phyloP scores from a whole-genome alignment of 2,113 vertebrate genomes.

The Lanius ludovicianus region DNA sequence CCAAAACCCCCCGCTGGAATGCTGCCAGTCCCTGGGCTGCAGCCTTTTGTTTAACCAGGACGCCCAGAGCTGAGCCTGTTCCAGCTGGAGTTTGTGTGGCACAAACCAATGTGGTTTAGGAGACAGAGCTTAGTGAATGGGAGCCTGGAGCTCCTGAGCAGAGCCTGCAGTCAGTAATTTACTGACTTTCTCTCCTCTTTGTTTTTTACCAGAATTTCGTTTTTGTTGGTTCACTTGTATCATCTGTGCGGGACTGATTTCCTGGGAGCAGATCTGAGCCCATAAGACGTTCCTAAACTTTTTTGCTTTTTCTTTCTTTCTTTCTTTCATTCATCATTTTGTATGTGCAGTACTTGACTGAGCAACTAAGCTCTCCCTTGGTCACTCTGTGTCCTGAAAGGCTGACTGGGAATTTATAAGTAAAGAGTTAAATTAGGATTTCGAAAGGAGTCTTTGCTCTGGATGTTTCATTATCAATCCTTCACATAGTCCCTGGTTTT shows the following conservation, averaged over 20 bases:
- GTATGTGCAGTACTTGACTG: not conserved
- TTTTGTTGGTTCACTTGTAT: not conserved
- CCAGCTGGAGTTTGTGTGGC: not conserved
- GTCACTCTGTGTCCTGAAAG: not conserved
- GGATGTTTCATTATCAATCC: not conserved
- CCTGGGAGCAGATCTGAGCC: not conserved
- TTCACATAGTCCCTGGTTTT: not conserved
- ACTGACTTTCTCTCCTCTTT: not conserved
- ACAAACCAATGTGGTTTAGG: not conserved
- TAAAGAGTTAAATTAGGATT: not conserved
- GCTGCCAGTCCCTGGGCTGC: not conserved
- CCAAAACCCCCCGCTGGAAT: not conserved
- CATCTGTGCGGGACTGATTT: not conserved
- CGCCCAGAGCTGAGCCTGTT: not conserved
- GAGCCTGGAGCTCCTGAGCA: constrained; percentile 8
- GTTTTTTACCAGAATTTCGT: not conserved
- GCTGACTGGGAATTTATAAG: not conserved
- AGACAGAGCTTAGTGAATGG: not conserved
- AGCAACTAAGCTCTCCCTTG: not conserved
- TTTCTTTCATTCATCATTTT: not conserved
- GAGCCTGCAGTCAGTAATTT: not conserved
- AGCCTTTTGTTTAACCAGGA: not conserved
- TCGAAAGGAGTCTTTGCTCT: not conserved
- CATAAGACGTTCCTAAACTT: not conserved
- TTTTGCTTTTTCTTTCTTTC: not conserved